These are phyloP conservation scores for Staurois parvus DNA, from an alignment of 2,797 vertebrate genomes.

Conservation along the genomic window DNA sequence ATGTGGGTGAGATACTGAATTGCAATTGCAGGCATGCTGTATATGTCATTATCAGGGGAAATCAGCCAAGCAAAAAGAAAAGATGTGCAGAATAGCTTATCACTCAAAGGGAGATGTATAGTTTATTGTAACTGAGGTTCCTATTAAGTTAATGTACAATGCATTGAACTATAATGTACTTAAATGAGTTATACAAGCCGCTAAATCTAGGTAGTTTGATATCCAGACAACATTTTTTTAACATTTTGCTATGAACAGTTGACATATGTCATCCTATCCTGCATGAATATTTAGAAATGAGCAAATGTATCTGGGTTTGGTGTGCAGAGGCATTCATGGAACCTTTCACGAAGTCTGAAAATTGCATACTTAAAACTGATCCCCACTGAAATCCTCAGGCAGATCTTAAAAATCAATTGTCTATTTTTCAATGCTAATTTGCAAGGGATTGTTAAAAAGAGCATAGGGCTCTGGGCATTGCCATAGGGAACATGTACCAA, in stretches of 20 bases:
- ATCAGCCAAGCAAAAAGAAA: conserved; percentile 10
- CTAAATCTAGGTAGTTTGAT: neutral
- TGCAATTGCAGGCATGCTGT: conserved; percentile 24
- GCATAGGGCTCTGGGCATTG: too few relatives aligned
- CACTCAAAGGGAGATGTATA: neutral
- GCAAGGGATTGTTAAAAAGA: too few relatives aligned
- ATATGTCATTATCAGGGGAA: conserved; percentile 22
- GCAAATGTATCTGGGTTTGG: too few relatives aligned
- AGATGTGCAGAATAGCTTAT: conserved; percentile 12
- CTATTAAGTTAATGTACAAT: neutral
- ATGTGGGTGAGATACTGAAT: neutral
- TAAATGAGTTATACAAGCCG: neutral
- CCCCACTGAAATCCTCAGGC: too few relatives aligned
- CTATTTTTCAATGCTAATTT: too few relatives aligned
- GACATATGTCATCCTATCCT: too few relatives aligned
- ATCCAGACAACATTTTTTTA: neutral
- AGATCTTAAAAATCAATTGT: too few relatives aligned
- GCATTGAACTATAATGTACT: neutral
- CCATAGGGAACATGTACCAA: too few relatives aligned
- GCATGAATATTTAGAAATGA: too few relatives aligned
- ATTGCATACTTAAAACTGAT: too few relatives aligned
- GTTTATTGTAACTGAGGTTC: neutral
- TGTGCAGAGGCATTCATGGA: too few relatives aligned
- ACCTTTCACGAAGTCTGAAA: too few relatives aligned
- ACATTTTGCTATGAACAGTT: neutral